Evolutionary conservation across 2,113 vertebrate genomes (phyloP), one percentile per base, ranked within the genome.

Genomic region (Romanogobio albipinnatus): DNA sequence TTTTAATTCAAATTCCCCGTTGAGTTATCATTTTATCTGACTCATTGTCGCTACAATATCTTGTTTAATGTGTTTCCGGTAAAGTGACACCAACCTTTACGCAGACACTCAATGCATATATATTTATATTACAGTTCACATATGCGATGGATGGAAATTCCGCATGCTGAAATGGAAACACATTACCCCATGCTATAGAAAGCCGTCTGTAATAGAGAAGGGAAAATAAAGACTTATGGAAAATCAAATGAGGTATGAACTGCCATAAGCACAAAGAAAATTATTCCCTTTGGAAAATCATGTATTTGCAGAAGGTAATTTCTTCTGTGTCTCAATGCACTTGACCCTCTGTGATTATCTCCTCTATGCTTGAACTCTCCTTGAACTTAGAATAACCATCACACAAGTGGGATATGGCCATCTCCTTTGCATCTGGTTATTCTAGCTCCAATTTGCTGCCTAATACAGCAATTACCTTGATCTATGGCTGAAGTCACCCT

Each of bases 391-490:
- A 93, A 94, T 92, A 94, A 95, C 92, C 91, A 91, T 95, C 93
- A 92, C 93, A 89, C 93, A 91, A 95, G 93, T 90, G 89, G 92
- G 95, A 96, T 94, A 94, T 29, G 91, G 93, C 94, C 94, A 95
- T 96, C 96, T 96, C 94, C 94, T 96, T 96, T 96, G 96, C 96
- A 98, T 98, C 96, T 98, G 96, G 95, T 98, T 98, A 97, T 97
- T 97, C 97, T 97, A 97, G 94, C 94, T 97, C 94, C 96, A 96
- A 96, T 97, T 97, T 98, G 94, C 95, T 93, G 95, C 93, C 93
- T 97, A 97, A 97, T 97, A 95, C 91, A 94, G 96, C 95, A 96
- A 96, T 98, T 98, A 97, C 89, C 89, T 93, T 98, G 97, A 99
- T 97, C 91, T 96, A 97, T 94, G 95, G 94, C 95, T 92, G 59